These are phyloP conservation scores for Apamea epomidion DNA, from an alignment of 2,888 invertebrate genomes.

Conservation along the genomic window DNA sequence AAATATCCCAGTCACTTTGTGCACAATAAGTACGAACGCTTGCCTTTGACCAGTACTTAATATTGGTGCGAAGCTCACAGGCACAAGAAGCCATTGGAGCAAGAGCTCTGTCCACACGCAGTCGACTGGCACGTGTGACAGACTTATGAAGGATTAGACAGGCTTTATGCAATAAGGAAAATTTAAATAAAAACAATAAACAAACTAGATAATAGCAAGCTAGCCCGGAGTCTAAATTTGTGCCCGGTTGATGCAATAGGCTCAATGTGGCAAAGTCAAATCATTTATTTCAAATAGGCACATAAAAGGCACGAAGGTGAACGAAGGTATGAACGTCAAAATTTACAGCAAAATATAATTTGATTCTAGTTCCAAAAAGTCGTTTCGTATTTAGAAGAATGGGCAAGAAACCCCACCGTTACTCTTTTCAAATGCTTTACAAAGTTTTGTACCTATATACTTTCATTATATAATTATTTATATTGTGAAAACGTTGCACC, in stretches of 20 bases:
- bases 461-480: too few relatives aligned
- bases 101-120: slow-evolving; percentile 55
- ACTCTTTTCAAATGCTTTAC: too few relatives aligned
- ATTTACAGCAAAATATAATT: too few relatives aligned
- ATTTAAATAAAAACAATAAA: not conserved
- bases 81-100: slow-evolving; percentile 60
- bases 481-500: too few relatives aligned
- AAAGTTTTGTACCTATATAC: too few relatives aligned
- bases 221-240: not conserved
- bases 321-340: too few relatives aligned
- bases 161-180: not conserved
- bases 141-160: slow-evolving; percentile 33
- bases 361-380: too few relatives aligned
- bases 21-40: slow-evolving; percentile 18
- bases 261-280: too few relatives aligned
- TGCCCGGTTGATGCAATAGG: not conserved
- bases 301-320: too few relatives aligned
- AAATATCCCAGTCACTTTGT: slow-evolving; percentile 1
- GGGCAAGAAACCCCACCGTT: too few relatives aligned
- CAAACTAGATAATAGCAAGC: not conserved
- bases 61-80: slow-evolving; percentile 34
- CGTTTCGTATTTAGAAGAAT: too few relatives aligned
- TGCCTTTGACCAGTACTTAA: slow-evolving; percentile 33
- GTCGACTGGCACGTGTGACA: slow-evolving; percentile 33
- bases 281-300: too few relatives aligned